Evolutionary conservation across 2,888 invertebrate genomes (phyloP).

Genomic region (Hetaerina titia): DNA sequence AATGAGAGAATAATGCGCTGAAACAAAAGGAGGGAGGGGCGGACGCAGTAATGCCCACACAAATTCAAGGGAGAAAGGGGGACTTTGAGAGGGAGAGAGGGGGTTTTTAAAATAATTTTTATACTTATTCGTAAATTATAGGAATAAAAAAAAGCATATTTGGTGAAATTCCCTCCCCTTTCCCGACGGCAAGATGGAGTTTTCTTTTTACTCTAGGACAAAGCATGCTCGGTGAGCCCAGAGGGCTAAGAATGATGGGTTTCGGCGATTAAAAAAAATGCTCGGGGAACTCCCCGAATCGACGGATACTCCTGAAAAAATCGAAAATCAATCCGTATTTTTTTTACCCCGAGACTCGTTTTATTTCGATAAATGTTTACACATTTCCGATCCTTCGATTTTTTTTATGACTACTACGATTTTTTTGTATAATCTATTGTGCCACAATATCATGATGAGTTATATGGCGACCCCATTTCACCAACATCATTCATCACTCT

Average conservation of each 20-base stretch:
- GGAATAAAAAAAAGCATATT: neutral
- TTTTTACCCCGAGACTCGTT: neutral
- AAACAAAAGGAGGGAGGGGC: neutral
- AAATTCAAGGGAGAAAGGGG: neutral
- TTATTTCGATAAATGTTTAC: neutral
- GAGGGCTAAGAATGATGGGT: constrained; percentile 15
- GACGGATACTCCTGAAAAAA: neutral
- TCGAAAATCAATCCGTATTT: neutral
- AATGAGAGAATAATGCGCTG: constrained; percentile 28
- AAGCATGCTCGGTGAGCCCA: neutral
- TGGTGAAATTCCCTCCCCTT: neutral
- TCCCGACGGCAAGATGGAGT: neutral
- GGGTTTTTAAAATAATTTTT: neutral
- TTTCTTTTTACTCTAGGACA: neutral
- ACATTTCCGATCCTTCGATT: neutral
- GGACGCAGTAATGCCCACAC: neutral
- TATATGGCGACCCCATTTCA: neutral
- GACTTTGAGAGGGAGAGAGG: neutral
- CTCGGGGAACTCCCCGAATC: neutral
- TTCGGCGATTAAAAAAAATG: neutral
- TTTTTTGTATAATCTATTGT: neutral
- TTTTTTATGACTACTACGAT: neutral
- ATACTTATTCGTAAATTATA: constrained; percentile 32
- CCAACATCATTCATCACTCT: neutral
- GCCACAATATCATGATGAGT: neutral